A percentile compares a stretch with the other conserved stretches of the same genome.
Evolutionary conservation across 2,888 invertebrate species (phyloP).

Genomic region (Melinaea menophilus): DNA sequence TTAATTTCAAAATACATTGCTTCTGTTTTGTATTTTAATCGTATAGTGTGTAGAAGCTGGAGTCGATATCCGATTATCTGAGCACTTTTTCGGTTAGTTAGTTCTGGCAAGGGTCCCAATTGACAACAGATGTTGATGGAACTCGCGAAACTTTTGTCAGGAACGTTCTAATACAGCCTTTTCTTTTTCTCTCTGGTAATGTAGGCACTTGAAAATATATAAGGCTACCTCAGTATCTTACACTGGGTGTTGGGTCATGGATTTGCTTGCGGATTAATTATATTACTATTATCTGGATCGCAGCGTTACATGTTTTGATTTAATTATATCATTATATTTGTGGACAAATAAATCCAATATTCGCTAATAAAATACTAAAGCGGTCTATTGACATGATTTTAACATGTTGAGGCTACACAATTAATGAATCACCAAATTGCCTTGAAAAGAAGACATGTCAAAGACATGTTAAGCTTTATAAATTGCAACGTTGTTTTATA

Average conservation of each 20-base stretch:
- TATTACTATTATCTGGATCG: no score
- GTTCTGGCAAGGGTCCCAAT: constrained; percentile 63
- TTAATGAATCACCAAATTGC: no score
- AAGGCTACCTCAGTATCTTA: neutral
- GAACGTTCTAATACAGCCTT: constrained; percentile 6
- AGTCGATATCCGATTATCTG: constrained; percentile 51
- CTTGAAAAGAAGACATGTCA: no score
- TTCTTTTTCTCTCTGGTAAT: neutral
- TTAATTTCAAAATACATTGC: neutral
- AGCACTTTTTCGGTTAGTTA: constrained; percentile 43
- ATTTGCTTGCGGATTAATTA: no score
- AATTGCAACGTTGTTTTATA: no score
- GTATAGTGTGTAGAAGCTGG: constrained; percentile 29
- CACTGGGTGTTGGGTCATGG: neutral
- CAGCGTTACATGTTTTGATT: no score
- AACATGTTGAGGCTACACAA: no score
- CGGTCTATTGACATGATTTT: no score
- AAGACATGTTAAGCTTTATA: no score
- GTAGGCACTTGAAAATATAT: neutral
- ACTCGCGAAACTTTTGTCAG: constrained; percentile 28
- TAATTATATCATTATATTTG: no score
- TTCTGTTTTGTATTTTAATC: constrained; percentile 13
- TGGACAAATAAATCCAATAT: no score
- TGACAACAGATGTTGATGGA: constrained; percentile 58
- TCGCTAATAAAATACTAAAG: no score